These are phyloP conservation scores for Melinaea menophilus DNA, from an alignment of 2,888 invertebrate genomes.

Conservation along the genomic window DNA sequence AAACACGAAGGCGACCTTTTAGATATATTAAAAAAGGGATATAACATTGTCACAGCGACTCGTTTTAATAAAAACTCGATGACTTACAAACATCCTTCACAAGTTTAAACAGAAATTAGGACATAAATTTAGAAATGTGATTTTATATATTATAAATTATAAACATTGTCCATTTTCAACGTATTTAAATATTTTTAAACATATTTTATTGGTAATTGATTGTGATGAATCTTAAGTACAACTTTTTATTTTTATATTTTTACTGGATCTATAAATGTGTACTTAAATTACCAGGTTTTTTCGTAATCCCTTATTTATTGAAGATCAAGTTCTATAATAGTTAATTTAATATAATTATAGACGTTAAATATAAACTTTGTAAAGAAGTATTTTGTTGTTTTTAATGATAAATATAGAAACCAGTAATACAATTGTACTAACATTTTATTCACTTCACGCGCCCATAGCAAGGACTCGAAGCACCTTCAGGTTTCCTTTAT, in stretches of 20 bases:
- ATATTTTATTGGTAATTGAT: too few relatives aligned
- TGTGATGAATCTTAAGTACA: too few relatives aligned
- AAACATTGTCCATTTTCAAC: too few relatives aligned
- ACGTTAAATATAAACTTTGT: too few relatives aligned
- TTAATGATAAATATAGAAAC: background rate
- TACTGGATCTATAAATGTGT: too few relatives aligned
- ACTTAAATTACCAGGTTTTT: too few relatives aligned
- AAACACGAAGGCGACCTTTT: background rate
- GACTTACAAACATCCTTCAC: slow-evolving; percentile 31
- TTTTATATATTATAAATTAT: too few relatives aligned
- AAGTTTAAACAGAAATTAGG: slow-evolving; percentile 25
- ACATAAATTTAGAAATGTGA: slow-evolving; percentile 6
- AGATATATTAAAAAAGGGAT: background rate
- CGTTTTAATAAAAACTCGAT: slow-evolving; percentile 3
- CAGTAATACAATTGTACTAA: background rate
- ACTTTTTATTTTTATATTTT: too few relatives aligned
- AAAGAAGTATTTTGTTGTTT: background rate
- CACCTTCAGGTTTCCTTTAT: background rate
- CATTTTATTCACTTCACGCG: background rate
- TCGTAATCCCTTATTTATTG: too few relatives aligned
- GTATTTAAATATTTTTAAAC: too few relatives aligned
- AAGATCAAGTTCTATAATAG: too few relatives aligned
- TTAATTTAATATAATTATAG: too few relatives aligned
- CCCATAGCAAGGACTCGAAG: background rate
- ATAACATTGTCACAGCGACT: background rate